Evolutionary conservation across 2,888 invertebrate species (phyloP).

Genomic region (Cosmia trapezina): DNA sequence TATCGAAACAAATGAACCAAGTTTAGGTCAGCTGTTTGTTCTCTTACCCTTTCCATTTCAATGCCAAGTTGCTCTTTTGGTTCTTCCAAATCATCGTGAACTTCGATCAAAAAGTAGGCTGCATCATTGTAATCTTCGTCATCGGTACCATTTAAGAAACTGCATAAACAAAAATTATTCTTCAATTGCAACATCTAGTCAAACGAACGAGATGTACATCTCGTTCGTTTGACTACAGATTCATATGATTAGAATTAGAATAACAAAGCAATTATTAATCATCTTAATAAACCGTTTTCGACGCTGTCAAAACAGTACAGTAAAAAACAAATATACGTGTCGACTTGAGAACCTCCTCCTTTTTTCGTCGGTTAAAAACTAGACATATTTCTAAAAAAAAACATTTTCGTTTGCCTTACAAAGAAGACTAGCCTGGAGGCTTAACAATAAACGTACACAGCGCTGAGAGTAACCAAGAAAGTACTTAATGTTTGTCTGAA

Average conservation of each 20-base stretch:
- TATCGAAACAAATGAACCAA: not conserved
- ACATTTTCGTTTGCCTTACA: slow-evolving; percentile 13
- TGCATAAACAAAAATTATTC: slow-evolving; percentile 47
- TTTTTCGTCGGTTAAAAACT: no score
- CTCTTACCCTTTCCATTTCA: slow-evolving; percentile 92
- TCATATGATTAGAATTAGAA: not conserved
- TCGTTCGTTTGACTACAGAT: not conserved
- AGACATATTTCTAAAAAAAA: not conserved
- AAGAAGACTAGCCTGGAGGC: slow-evolving; percentile 65
- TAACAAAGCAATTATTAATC: not conserved
- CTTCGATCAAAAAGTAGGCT: slow-evolving; percentile 92
- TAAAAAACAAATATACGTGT: no score
- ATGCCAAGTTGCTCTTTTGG: slow-evolving; percentile 94
- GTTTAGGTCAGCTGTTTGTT: not conserved
- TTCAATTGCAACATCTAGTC: not conserved
- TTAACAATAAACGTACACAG: slow-evolving; percentile 65
- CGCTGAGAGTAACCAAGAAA: slow-evolving; percentile 36
- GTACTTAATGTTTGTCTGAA: slow-evolving; percentile 63
- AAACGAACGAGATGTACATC: no score
- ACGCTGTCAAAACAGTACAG: not conserved
- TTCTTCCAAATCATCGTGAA: slow-evolving; percentile 94
- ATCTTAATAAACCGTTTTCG: not conserved
- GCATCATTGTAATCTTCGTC: slow-evolving; percentile 88
- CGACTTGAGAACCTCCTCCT: no score
- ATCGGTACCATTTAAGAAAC: slow-evolving; percentile 80